Base-by-base conservation (phyloP, 1,140 invertebrate genomes). In the Drosophila auraria region DNA sequence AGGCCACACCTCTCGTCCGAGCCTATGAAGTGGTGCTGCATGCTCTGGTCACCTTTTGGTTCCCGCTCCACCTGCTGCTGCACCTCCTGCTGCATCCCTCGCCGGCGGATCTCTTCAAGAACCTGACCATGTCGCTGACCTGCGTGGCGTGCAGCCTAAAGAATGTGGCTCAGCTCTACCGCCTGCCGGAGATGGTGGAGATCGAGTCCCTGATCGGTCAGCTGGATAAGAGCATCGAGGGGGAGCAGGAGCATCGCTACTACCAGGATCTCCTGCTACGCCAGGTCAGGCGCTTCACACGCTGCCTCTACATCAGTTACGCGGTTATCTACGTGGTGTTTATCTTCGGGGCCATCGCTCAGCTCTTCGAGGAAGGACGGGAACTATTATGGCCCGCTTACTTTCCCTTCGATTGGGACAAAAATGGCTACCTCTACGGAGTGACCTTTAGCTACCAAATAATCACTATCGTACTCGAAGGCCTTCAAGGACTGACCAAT, bases 111-210 rank as follows among this genome's bases (percentile, higher is more conserved):
- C 38, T 78, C 8, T 69, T 87, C 23, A 66, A 83, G 65, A 83
- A 80, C 20, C 45, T 87, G 4, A 68, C 53, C 14, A 73, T 87
- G 30, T 70, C 66, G 8, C 9, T 87, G 1, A 64, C 54, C 8
- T 80, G 71, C 15, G 8, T 23, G 0, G 61, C 80, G 14, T 87
- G 83, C 64, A 87, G 83, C 14, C 50, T 87, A 33, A 87, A 87
- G 45, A 72, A 83, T 36, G 23, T 71, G 25, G 40, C 56, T 7
- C 77, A 78, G 2, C 15, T 83, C 0, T 68, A 61, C 9, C 57
- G 79, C 6, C 25, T 87, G 15, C 27, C 77, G 1, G 45, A 87
- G 1, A 80, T 83, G 6, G 11, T 58, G 51, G 68, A 83, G 7
- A 83, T 87, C 3, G 65, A 80, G 11, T 12, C 9, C 6, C 25